phyloP scores from a whole-genome alignment of 2,797 vertebrate genomes.

The Amphiprion clarkii region DNA sequence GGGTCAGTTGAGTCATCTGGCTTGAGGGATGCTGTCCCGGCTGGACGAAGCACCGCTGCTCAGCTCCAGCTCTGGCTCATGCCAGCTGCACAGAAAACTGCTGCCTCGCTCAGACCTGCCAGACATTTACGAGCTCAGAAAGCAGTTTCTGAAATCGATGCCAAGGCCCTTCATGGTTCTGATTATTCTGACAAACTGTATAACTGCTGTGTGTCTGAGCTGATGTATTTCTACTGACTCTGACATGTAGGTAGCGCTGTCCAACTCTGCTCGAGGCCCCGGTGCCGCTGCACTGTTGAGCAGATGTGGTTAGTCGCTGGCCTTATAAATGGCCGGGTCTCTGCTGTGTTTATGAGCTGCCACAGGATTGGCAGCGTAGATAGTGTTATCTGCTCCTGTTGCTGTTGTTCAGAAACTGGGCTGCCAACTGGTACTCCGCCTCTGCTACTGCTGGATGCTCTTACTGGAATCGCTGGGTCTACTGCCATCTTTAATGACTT shows the following conservation, averaged over 20 bases:
- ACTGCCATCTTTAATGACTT: slow-evolving; percentile 29
- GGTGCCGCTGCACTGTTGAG: background rate
- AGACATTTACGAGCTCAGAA: slow-evolving; percentile 26
- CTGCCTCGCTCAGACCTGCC: slow-evolving; percentile 7
- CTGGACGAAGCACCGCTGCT: background rate
- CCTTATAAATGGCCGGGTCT: background rate
- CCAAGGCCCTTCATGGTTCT: slow-evolving; percentile 26
- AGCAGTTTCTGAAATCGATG: slow-evolving; percentile 22
- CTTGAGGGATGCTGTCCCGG: background rate
- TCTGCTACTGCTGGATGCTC: slow-evolving; percentile 10
- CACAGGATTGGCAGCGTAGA: slow-evolving; percentile 46
- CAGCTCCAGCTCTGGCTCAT: slow-evolving; percentile 14
- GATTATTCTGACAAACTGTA: slow-evolving; percentile 35
- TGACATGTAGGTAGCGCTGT: background rate
- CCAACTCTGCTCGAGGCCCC: background rate
- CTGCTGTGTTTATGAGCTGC: slow-evolving; percentile 49
- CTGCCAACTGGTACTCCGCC: slow-evolving; percentile 21
- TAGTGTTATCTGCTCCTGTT: slow-evolving; percentile 59
- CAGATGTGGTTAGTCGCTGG: slow-evolving; percentile 11
- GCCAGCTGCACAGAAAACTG: slow-evolving; percentile 21
- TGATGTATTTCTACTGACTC: slow-evolving; percentile 17
- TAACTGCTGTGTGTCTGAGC: slow-evolving; percentile 23
- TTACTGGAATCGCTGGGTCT: slow-evolving; percentile 28
- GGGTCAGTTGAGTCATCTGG: slow-evolving; percentile 9
- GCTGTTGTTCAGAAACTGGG: slow-evolving; percentile 42